Percentiles rank a stretch among this genome's conserved stretches.
phyloP scores from a whole-genome alignment of 2,113 vertebrate genomes.

The Macrotus californicus region DNA sequence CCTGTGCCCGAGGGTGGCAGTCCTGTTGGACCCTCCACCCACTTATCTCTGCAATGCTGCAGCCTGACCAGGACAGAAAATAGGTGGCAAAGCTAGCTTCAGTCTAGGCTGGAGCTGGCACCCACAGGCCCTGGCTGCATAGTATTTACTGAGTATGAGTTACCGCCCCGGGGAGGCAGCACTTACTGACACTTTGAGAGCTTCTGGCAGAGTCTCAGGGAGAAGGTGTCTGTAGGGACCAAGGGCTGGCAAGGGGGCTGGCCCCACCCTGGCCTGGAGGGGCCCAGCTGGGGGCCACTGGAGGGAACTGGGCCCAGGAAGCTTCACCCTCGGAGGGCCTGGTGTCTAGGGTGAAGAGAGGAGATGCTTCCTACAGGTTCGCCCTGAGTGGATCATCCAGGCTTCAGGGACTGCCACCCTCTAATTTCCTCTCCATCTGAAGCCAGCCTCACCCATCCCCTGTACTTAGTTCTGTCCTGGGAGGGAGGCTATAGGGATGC shows the following conservation, averaged over 20 bases:
- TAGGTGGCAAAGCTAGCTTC: conserved; percentile 65
- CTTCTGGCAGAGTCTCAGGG: conserved; percentile 45
- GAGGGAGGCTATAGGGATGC: accelerated
- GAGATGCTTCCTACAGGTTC: not conserved
- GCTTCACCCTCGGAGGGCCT: not conserved
- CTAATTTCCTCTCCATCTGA: too few species aligned
- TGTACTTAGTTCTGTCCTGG: not conserved
- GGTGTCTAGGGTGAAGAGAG: not conserved
- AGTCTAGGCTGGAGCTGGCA: conserved; percentile 48
- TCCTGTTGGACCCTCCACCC: not conserved
- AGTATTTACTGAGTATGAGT: conserved; percentile 83
- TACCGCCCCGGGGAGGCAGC: conserved; percentile 77
- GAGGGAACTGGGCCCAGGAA: accelerated
- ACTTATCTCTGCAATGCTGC: not conserved
- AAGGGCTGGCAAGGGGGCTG: not conserved
- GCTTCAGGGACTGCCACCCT: not conserved
- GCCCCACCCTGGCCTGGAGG: too few species aligned
- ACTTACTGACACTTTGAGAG: conserved; percentile 78
- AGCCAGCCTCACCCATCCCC: not conserved
- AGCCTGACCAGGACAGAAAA: conserved; percentile 10
- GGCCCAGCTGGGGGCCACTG: not conserved
- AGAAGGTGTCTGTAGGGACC: not conserved
- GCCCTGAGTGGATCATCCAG: not conserved
- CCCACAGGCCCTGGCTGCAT: conserved; percentile 72
- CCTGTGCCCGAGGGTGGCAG: accelerated